Percentiles rank a stretch among this genome's conserved stretches.
These are phyloP conservation scores for Yasuhikotakia modesta DNA, from an alignment of 2,797 vertebrate genomes.

Conservation along the genomic window DNA sequence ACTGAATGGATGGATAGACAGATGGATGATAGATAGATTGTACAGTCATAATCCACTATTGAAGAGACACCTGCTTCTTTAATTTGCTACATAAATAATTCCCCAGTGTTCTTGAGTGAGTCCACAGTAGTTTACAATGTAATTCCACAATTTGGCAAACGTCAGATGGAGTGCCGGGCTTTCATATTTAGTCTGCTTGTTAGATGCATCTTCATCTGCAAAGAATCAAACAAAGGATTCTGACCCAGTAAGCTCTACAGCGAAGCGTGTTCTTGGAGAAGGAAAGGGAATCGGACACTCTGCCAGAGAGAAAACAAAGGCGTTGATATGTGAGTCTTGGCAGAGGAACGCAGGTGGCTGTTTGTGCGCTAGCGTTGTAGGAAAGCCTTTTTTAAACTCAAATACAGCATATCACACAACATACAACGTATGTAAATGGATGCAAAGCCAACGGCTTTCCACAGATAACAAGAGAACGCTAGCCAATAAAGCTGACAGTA, in stretches of 20 bases:
- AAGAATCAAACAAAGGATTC: conserved; percentile 48
- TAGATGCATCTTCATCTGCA: conserved; percentile 32
- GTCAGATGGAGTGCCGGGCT: conserved; percentile 33
- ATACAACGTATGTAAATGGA: conserved; percentile 30
- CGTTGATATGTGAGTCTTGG: conserved; percentile 40
- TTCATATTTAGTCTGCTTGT: conserved; percentile 52
- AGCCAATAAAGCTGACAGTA: conserved; percentile 33
- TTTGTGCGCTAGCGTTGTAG: conserved; percentile 34
- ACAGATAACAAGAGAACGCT: conserved; percentile 24
- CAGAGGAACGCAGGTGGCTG: conserved; percentile 22
- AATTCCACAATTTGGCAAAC: conserved; percentile 34
- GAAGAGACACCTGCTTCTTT: not conserved
- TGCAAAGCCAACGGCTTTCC: conserved; percentile 27
- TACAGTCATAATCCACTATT: not conserved
- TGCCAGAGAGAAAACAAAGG: conserved; percentile 49
- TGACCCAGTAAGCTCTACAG: conserved; percentile 46
- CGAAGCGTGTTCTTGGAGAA: conserved; percentile 31
- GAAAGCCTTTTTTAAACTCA: conserved; percentile 34
- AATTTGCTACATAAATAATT: not conserved
- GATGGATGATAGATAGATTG: no score
- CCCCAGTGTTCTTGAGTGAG: not conserved
- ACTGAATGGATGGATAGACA: no score
- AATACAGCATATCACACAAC: conserved; percentile 15
- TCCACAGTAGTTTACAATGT: conserved; percentile 14
- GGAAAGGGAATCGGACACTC: not conserved